phyloP scores from a whole-genome alignment of 1,140 invertebrate species.

The Psix sp. region DNA sequence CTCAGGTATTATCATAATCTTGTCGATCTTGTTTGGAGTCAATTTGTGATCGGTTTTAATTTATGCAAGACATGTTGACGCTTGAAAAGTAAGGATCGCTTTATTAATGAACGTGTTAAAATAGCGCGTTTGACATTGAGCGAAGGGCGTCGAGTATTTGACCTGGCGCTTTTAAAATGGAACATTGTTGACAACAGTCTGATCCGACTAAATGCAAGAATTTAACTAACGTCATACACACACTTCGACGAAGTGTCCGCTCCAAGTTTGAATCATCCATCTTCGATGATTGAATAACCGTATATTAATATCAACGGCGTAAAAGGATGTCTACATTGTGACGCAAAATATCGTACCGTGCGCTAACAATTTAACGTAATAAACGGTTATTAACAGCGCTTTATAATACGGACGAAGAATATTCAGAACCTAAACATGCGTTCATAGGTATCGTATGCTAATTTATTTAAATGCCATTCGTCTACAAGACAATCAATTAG shows the following conservation, averaged over 20 bases:
- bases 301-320: neutral
- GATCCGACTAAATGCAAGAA: neutral
- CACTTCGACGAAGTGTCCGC: neutral
- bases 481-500: neutral
- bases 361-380: no score
- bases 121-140: neutral
- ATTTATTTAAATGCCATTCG: neutral
- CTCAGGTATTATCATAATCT: no score
- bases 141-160: no score
- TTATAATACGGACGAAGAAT: no score
- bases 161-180: neutral
- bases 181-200: neutral
- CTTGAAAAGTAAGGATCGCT: no score
- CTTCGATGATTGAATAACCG: conserved; percentile 1
- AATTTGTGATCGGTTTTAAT: no score
- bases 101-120: no score
- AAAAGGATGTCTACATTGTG: neutral
- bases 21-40: no score
- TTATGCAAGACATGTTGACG: no score
- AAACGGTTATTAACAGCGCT: no score
- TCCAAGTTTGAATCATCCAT: neutral
- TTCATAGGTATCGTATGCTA: neutral
- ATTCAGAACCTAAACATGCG: neutral
- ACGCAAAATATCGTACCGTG: neutral
- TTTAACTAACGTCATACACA: neutral